Evolutionary conservation across 2,797 vertebrate genomes (phyloP).

Genomic region (Phrynocephalus forsythii): DNA sequence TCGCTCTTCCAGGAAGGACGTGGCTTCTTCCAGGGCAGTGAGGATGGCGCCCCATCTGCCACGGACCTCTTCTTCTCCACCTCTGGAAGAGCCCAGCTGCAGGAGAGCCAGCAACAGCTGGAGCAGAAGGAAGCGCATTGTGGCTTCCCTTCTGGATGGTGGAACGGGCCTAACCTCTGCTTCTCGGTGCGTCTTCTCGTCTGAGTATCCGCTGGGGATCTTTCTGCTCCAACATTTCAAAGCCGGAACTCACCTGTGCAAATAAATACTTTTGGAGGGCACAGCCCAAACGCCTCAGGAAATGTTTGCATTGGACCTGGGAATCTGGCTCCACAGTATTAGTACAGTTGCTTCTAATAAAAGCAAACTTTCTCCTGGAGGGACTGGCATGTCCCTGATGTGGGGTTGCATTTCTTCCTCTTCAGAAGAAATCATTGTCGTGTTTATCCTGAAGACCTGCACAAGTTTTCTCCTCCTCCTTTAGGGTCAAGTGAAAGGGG

Average conservation of each 20-base stretch:
- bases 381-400: too few species aligned
- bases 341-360: too few species aligned
- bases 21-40: constrained; percentile 76
- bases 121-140: constrained; percentile 37
- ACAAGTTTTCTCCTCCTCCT: too few species aligned
- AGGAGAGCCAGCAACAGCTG: constrained; percentile 15
- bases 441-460: too few species aligned
- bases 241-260: neutral
- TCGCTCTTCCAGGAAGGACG: constrained; percentile 80
- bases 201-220: fast-evolving
- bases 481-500: too few species aligned
- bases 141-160: neutral
- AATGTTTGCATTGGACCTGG: neutral
- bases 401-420: too few species aligned
- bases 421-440: too few species aligned
- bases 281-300: neutral
- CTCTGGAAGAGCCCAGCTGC: neutral
- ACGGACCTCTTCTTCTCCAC: neutral
- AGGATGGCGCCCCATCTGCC: constrained; percentile 66
- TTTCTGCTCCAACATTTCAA: neutral
- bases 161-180: too few species aligned
- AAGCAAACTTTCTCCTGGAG: neutral
- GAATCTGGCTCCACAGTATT: neutral
- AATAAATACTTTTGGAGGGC: neutral
- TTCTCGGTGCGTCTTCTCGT: too few species aligned